These are phyloP conservation scores for Vanessa cardui DNA, from an alignment of 2,888 invertebrate genomes.

Conservation along the genomic window DNA sequence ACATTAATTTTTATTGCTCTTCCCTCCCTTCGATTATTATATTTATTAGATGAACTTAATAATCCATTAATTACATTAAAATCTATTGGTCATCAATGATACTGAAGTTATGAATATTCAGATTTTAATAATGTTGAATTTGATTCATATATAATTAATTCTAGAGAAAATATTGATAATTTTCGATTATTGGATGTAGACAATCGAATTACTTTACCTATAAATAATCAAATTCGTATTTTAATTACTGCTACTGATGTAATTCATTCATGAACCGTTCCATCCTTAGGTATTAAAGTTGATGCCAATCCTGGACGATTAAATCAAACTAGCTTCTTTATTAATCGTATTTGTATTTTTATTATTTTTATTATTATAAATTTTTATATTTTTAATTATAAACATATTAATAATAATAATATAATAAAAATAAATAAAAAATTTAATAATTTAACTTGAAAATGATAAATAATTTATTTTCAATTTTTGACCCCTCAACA, in stretches of 20 bases:
- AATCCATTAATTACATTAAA: too few relatives aligned
- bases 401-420: slow-evolving; percentile 52
- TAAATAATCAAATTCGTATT: slow-evolving; percentile 85
- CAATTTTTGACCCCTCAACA: slow-evolving; percentile 84
- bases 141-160: slow-evolving; percentile 44
- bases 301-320: slow-evolving; percentile 86
- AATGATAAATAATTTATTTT: slow-evolving; percentile 87
- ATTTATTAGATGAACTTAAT: too few relatives aligned
- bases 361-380: slow-evolving; percentile 78
- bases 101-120: too few relatives aligned
- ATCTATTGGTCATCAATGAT: too few relatives aligned
- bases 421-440: slow-evolving; percentile 45
- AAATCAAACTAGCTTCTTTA: slow-evolving; percentile 85
- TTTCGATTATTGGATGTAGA: slow-evolving; percentile 55
- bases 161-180: slow-evolving; percentile 23
- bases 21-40: too few relatives aligned
- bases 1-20: too few relatives aligned
- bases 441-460: slow-evolving; percentile 69
- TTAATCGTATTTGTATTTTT: slow-evolving; percentile 85
- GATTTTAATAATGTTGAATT: slow-evolving; percentile 50
- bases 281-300: slow-evolving; percentile 84
- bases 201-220: slow-evolving; percentile 80
- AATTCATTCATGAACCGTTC: slow-evolving; percentile 86
- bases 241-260: slow-evolving; percentile 85
- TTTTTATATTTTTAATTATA: slow-evolving; percentile 68